Percentiles rank a stretch among this genome's conserved stretches.
Evolutionary conservation across 1,140 invertebrate species (phyloP).

Genomic region (Heliconius nattereri): DNA sequence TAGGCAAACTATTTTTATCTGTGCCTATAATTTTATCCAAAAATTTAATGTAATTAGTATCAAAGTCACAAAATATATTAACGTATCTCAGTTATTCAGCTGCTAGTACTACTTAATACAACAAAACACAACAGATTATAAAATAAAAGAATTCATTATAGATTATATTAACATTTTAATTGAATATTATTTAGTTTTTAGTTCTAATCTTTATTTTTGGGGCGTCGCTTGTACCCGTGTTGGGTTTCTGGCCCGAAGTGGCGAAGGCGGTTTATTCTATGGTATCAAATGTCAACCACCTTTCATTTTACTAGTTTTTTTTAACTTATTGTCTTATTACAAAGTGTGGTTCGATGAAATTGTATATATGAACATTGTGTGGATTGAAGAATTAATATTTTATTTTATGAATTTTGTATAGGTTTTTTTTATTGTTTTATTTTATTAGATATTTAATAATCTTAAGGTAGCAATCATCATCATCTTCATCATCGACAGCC

Average conservation of each 20-base stretch:
- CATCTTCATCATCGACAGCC: no score
- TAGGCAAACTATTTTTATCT: not conserved
- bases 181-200: conserved; percentile 1
- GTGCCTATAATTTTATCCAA: not conserved
- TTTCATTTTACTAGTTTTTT: conserved; percentile 15
- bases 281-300: conserved; percentile 27
- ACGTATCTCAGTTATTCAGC: not conserved
- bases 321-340: conserved; percentile 7
- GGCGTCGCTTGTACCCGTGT: conserved; percentile 23
- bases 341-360: conserved; percentile 7
- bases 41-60: not conserved
- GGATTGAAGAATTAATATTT: not conserved
- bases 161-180: not conserved
- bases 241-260: conserved; percentile 33
- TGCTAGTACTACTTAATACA: not conserved
- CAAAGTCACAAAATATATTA: not conserved
- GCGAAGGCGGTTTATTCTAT: conserved; percentile 32
- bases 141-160: not conserved
- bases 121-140: not conserved
- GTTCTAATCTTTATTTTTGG: conserved; percentile 20
- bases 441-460: no score
- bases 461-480: no score
- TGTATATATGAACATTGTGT: conserved; percentile 11
- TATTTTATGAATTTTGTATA: not conserved
- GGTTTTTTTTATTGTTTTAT: no score